Evolutionary conservation across 2,113 vertebrate genomes (phyloP), one percentile per base, ranked within the genome.

Genomic region (Agelaius phoeniceus): DNA sequence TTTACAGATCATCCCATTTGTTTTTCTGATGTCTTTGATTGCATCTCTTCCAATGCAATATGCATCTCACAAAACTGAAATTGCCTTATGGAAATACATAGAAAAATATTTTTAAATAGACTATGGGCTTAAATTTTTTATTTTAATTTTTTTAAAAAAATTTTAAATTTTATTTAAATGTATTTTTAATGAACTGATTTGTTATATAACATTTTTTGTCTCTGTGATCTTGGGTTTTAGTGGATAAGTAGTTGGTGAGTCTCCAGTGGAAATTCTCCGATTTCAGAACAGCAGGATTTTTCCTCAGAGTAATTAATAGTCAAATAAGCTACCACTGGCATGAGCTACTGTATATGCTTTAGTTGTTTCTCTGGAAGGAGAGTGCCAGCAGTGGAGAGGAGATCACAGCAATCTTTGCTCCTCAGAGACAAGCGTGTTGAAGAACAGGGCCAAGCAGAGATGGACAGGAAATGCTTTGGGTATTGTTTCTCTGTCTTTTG

Each of bases 11-110:
- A 81, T 61, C 52, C 37, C 33, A 13, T 88, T 92, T 84, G 55
- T 89, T 94, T 95, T 92, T 49, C 61, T 66, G 49, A 66, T 20
- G 5, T 58, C 52, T 96, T 90, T 86, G 68, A 80, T 75, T 92
- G 27, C 72, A 73, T 90, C 55, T 71, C 67, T 93, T 84, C 79
- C 65, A 65, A 3, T 61, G 43, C 20, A 19, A 21, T 87, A 9
- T 28, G 23, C n/a, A 52, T 86, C 52, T 87, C 49, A 33, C 31
- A 48, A 77, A 74, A 69, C 75, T 81, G 90, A 71, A 93, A 81
- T 75, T 83, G 31, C 51, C 4, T 49, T 78, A 44, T 31, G 37
- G 65, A 74, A 86, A 67, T 41, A 58, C 28, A 65, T 16, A 43
- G 37, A 59, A 84, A 89, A 65, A 49, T 30, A 12, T 75, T 88